These are phyloP conservation scores for Syritta pipiens DNA, from an alignment of 2,888 invertebrate genomes.

Conservation along the genomic window DNA sequence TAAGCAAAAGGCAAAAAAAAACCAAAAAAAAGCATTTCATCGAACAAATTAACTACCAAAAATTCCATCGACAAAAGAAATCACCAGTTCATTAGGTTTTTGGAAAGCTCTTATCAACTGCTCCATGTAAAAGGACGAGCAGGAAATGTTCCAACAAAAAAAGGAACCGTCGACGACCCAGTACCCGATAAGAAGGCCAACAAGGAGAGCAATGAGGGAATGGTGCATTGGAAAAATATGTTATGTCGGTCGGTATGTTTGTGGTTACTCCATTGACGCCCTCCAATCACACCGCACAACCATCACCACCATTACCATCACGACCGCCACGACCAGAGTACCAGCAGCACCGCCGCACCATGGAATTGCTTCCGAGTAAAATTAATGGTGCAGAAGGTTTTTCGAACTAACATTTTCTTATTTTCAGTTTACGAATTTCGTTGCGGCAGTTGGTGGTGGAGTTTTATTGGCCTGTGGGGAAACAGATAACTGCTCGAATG, in stretches of 20 bases:
- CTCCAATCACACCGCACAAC: slow-evolving; percentile 24
- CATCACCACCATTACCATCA: background rate
- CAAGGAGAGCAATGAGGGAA: slow-evolving; percentile 17
- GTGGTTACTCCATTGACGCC: slow-evolving; percentile 14
- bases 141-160: slow-evolving; percentile 37
- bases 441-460: slow-evolving; percentile 34
- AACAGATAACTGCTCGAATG: slow-evolving; percentile 43
- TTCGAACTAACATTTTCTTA: slow-evolving; percentile 64
- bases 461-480: slow-evolving; percentile 48
- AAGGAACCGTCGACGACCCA: slow-evolving; percentile 9
- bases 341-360: slow-evolving; percentile 36
- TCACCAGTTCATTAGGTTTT: slow-evolving; percentile 65
- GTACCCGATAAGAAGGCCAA: slow-evolving; percentile 25
- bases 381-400: slow-evolving; percentile 66
- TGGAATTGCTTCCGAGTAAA: slow-evolving; percentile 54
- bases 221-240: slow-evolving; percentile 49
- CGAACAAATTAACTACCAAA: slow-evolving; percentile 60
- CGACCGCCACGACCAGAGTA: slow-evolving; percentile 4
- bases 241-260: slow-evolving; percentile 34
- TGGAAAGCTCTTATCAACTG: slow-evolving; percentile 56
- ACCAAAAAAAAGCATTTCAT: slow-evolving; percentile 15
- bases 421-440: slow-evolving; percentile 51
- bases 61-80: slow-evolving; percentile 60
- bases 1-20: background rate
- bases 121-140: slow-evolving; percentile 22